Evolutionary conservation across 2,797 vertebrate species (phyloP).

Genomic region (Brachyrhaphis roseni): DNA sequence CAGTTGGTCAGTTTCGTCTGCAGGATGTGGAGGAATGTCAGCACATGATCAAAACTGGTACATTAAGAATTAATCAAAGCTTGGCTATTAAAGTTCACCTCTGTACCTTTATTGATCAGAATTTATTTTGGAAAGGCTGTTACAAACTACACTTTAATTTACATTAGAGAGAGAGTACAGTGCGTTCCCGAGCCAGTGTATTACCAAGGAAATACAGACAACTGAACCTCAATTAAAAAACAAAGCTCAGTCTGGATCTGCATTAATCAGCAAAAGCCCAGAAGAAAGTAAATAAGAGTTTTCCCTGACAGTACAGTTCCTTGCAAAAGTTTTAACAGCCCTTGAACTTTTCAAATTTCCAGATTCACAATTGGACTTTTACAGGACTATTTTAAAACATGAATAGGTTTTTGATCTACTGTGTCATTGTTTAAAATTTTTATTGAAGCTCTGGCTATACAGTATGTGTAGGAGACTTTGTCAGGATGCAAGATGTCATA

Average conservation of each 20-base stretch:
- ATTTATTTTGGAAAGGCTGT: conserved; percentile 17
- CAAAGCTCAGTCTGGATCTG: background rate
- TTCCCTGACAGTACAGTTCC: background rate
- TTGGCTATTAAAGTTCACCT: conserved; percentile 11
- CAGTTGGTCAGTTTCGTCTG: conserved; percentile 41
- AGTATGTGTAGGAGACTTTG: background rate
- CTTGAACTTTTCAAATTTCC: background rate
- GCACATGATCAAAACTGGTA: background rate
- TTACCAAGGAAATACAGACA: background rate
- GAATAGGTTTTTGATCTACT: background rate
- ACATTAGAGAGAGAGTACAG: conserved; percentile 31
- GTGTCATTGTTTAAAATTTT: background rate
- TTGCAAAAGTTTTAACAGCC: background rate
- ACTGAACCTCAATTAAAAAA: background rate
- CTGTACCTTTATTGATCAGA: conserved; percentile 16
- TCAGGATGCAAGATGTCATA: background rate
- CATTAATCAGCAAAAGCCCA: conserved; percentile 20
- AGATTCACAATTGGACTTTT: background rate
- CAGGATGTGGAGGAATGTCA: conserved; percentile 16
- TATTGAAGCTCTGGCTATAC: background rate
- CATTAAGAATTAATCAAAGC: background rate
- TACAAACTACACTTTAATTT: conserved; percentile 40
- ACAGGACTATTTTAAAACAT: background rate
- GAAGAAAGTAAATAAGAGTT: conserved; percentile 9
- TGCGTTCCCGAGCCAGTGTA: conserved; percentile 46